Evolutionary conservation across 2,113 vertebrate species (phyloP), one percentile per base, ranked within the genome.

Genomic region (Lampris megalopsis): DNA sequence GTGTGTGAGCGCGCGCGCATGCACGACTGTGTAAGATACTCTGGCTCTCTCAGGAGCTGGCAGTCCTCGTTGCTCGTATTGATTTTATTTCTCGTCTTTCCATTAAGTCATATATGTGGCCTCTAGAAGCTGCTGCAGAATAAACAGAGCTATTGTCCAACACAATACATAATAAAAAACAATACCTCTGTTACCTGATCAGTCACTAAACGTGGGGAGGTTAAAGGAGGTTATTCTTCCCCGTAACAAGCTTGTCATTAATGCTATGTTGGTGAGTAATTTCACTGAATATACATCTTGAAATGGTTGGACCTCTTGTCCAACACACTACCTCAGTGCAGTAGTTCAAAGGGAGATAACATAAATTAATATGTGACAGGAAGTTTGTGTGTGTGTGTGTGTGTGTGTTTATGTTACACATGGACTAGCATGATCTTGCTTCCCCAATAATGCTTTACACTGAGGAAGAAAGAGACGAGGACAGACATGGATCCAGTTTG

Each of bases 71-170:
- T 56, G 62, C 68, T 69, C 68, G 54, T 83, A 92, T 93, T 89
- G 90, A 93, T 93, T 92, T 91, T 88, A 77, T 87, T 81, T 76
- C 84, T 79, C 80, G 69, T 85, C 84, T 70, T 77, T 89, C 86
- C 73, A 92, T 91, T 91, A 89, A 87, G 89, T 84, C 86, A 85
- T 86, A 69, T 82, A 65, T 62, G 58, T 65, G 73, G 63, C 67
- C 70, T 61, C 67, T 80, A 41, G 58, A 41, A 50, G 47, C 52
- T 11, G 73, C 80, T 70, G 82, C 74, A 63, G 86, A 71, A 92
- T 85, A 91, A 87, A 87, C 83, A 84, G 70, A 79, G 85, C 85
- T 66, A 72, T 67, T 82, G 85, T 85, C 67, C 61, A 79, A 73
- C 63, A 66, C 49, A 68, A 81, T 67, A 81, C 63, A 85, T 77